Percentiles rank a stretch among this genome's conserved stretches.
Conservation (phyloP, 2,888 invertebrate genomes). For the Caenorhabditis sp. region DNA sequence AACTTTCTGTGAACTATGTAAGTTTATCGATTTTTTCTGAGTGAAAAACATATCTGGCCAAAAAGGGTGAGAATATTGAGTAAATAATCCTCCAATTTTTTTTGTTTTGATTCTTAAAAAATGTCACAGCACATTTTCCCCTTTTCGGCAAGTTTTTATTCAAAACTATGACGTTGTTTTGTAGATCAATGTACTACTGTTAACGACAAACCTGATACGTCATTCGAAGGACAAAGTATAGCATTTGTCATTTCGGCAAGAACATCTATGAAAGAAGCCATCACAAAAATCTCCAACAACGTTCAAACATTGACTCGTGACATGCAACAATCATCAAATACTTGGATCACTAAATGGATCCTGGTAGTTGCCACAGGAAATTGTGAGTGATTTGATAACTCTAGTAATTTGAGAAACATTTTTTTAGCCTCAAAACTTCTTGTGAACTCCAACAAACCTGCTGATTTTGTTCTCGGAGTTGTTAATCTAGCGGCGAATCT, state of each 20-base stretch:
- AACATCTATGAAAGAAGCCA: constrained; percentile 47
- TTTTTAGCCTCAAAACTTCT: constrained; percentile 30
- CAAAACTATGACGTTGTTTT: constrained; percentile 12
- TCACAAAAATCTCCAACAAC: constrained; percentile 33
- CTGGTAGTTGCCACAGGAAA: constrained; percentile 37
- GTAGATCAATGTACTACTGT: constrained; percentile 46
- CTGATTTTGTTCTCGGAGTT: constrained; percentile 47
- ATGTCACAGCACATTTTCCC: neutral
- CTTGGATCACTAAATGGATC: constrained; percentile 57
- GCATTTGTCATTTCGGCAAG: constrained; percentile 57
- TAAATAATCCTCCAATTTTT: no score
- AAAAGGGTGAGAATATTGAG: no score
- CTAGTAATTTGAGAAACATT: neutral
- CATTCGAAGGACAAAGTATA: constrained; percentile 46
- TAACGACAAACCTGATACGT: constrained; percentile 44
- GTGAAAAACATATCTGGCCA: no score
- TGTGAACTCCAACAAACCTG: constrained; percentile 23
- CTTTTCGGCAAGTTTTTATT: neutral
- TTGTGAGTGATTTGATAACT: no score
- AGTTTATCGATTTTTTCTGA: neutral
- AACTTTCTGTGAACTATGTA: constrained; percentile 61
- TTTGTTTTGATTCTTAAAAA: no score
- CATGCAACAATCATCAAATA: constrained; percentile 40
- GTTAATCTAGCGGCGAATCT: constrained; percentile 40
- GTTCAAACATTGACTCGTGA: constrained; percentile 46